Evolutionary conservation across 2,888 invertebrate genomes (phyloP), one percentile per base, ranked within the genome.

Genomic region (Conus canariensis): DNA sequence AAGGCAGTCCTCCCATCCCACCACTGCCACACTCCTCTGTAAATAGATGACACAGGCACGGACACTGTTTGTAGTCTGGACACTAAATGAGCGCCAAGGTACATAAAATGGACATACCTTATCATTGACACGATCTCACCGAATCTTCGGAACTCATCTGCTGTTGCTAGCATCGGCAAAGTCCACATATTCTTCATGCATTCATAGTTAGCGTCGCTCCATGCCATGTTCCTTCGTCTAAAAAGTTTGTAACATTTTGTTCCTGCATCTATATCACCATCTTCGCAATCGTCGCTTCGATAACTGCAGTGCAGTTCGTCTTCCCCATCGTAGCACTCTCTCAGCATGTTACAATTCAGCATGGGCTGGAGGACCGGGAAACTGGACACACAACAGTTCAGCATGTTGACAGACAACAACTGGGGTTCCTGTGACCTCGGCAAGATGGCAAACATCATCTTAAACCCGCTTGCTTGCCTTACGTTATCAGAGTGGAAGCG

Each of bases 361-460:
- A 64, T 16, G 16, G 60, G 74, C 70, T 77, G 1, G 22, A 87
- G 74, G 8, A 19, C 5, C 25, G 9, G 58, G 74, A 87, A 87
- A 74, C 56, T n/a, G 6, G 87, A 74, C 45, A 77, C 87, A 30
- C 77, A 87, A 22, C 87, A 87, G 77, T 87, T 87, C 45, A 45
- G 70, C 6, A 74, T 22, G 19, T 58, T 74, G 5, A 8, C n/a
- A 8, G 74, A 45, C 45, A 70, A 14, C n/a, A 30, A 22, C 58
- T 70, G 16, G 58, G 87, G 87, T 74, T 86, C 64, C 19, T 56
- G 58, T 9, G 87, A 87, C 9, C 25, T 9, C 9, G 58, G 70
- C 9, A 64, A 64, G 19, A 87, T n/a, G 74, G 58, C n/a, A 22
- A 56, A 87, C 70, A 87, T 58, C 74, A 87, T 70, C n/a, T 74